Base-by-base conservation (phyloP, 2,888 invertebrate genomes). In the Acholoe squamosa region DNA sequence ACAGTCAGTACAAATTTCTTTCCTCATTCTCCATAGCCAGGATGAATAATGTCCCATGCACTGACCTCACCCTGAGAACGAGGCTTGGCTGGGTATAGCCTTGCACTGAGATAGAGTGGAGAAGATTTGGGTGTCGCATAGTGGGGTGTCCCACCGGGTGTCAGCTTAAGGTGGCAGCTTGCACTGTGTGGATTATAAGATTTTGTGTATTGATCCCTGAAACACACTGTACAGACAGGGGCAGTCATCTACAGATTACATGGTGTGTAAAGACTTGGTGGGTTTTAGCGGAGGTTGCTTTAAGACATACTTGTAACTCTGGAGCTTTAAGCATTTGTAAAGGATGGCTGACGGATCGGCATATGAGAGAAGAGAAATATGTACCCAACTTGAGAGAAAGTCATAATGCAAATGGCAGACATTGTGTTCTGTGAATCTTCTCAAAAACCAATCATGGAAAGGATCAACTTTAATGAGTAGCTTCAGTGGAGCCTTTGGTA, bases 111-210 rank as follows among this genome's bases (percentile, higher is more conserved):
- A 71, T 71, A 28, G 28, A 71, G 71, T 71, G 71, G 14, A 14
- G 71, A 71, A 28, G 71, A 71, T 71, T 71, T 71, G 71, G 5
- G n/a, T n/a, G n/a, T n/a, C n/a, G n/a, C 28, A 71, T 25, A 71
- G 71, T 71, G 19, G n/a, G n/a, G n/a, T n/a, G 71, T 22, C 71
- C 28, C 12, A 28, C 5, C 71, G n/a, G 5, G 71, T 71, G 71
- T 71, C 71, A 28, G 71, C 71, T 71, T 71, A 71, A n/a, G 71
- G 71, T 71, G 71, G 71, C 71, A 28, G n/a, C 31, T 25, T 25
- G 28, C 3, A 16, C 28, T 16, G 71, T 25, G n/a, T 14, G 25
- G 71, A 71, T 71, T 71, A 71, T 71, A 25, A 71, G 71, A 71
- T 71, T 71, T 28, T 28, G 28, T 71, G 71, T 71, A 71, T 71